Base-by-base conservation (phyloP, 2,797 vertebrate species). In the Lepus townsendii region DNA sequence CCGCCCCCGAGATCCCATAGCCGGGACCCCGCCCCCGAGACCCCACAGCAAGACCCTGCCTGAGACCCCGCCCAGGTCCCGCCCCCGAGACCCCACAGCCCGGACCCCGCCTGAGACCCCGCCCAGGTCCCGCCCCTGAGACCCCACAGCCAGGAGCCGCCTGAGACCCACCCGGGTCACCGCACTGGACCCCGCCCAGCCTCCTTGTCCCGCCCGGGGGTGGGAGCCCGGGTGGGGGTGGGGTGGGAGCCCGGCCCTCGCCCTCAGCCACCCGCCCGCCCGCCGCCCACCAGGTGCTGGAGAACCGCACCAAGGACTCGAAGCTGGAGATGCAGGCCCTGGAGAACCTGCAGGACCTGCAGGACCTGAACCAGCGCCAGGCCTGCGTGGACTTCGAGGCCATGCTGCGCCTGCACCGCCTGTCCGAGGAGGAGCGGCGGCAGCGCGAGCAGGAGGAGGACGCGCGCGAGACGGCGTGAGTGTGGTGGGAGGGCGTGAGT, bases 311-410 rank as follows among this genome's bases (percentile, higher is more conserved):
- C 22, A 99, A 99, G 91, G 99, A 99, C 97, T 99, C 99, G 7
- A 99, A 99, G 97, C 98, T 99, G 98, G 99, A 99, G 97, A 99
- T 99, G 99, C 99, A 99, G 96, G 99, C 99, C 24, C 97, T 99
- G 98, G 99, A 99, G 98, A 99, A 99, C 97, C 98, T 99, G 50
- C 99, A 99, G 98, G 99, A 99, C 97, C 98, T 99, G 96, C 99
- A 99, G 97, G 99, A 99, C 85, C 98, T 99, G 77, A 99, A 99
- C 98, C 99, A 99, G 98, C 98, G 99, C 8, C 99, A 99, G 98
- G 99, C 99, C 1, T 98, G 98, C 0, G 99, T 99, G 97, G 99
- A 99, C 96, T 99, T 99, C 0, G 99, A 99, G 98, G 98, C 99
- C 62, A 99, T 99, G 99, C 98, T 99, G 68, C 98, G 97, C 90